These are phyloP conservation scores for Perca schrenkii DNA, from an alignment of 2,113 vertebrate species.

Conservation along the genomic window DNA sequence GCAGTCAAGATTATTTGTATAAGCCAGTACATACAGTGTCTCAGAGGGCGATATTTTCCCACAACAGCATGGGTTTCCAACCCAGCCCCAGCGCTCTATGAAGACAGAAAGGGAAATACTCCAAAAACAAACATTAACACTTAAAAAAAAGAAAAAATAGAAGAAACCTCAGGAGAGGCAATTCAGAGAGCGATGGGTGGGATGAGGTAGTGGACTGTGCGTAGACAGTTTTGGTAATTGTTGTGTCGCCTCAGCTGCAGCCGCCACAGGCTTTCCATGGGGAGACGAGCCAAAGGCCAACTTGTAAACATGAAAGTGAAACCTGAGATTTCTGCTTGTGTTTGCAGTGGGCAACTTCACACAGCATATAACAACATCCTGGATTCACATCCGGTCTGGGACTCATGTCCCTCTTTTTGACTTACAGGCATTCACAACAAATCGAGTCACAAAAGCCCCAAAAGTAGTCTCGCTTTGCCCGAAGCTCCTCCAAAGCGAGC, in stretches of 20 bases:
- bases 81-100: not conserved
- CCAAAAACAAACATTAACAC: not conserved
- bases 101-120: not conserved
- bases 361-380: constrained; percentile 17
- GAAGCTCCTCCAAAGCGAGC: too few relatives aligned
- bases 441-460: not conserved
- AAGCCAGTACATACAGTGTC: not conserved
- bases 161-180: constrained; percentile 36
- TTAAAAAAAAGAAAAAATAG: constrained; percentile 13
- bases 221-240: constrained; percentile 57
- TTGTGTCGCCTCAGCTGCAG: constrained; percentile 44
- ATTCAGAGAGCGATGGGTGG: constrained; percentile 39
- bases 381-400: not conserved
- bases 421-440: not conserved
- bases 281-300: constrained; percentile 65
- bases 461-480: too few relatives aligned
- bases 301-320: constrained; percentile 67
- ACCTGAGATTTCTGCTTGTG: constrained; percentile 48
- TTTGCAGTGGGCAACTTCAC: constrained; percentile 31
- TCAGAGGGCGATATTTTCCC: not conserved
- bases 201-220: constrained; percentile 42
- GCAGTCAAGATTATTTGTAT: not conserved
- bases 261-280: constrained; percentile 48
- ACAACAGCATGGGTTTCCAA: not conserved
- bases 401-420: not conserved